Evolutionary conservation across 2,888 invertebrate genomes (phyloP).

Genomic region (Polymixis lichenea): DNA sequence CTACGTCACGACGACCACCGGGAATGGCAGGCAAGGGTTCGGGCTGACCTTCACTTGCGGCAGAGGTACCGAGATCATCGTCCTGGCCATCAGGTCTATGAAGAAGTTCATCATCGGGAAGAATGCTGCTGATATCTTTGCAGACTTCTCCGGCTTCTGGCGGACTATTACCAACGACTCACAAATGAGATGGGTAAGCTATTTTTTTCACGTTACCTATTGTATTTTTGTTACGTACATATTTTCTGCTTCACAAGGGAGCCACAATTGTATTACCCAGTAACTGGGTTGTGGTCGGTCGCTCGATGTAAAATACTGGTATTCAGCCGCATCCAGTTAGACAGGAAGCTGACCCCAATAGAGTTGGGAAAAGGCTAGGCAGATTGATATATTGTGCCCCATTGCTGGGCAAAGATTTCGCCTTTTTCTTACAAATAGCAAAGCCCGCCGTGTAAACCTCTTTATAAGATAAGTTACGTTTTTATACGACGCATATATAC

Average conservation of each 20-base stretch:
- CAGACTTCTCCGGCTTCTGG: slow-evolving; percentile 95
- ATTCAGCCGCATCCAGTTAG: too few relatives aligned
- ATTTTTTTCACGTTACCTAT: background rate
- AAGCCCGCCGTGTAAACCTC: background rate
- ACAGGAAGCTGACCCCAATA: too few relatives aligned
- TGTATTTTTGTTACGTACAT: background rate
- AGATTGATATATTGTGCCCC: background rate
- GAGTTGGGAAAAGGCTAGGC: too few relatives aligned
- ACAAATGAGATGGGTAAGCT: slow-evolving; percentile 96
- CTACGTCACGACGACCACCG: slow-evolving; percentile 95
- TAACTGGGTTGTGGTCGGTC: too few relatives aligned
- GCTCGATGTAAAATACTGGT: too few relatives aligned
- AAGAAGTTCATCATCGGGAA: slow-evolving; percentile 93
- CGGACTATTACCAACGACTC: slow-evolving; percentile 95
- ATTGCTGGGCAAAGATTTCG: background rate
- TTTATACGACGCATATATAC: background rate
- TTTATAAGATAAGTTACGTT: background rate
- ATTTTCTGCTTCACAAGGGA: too few relatives aligned
- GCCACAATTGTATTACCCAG: too few relatives aligned
- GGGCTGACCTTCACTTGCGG: slow-evolving; percentile 97
- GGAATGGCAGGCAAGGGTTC: slow-evolving; percentile 92
- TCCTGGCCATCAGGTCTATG: slow-evolving; percentile 93
- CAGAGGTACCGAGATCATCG: slow-evolving; percentile 96
- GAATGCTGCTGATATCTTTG: slow-evolving; percentile 93
- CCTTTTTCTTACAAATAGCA: background rate